These are phyloP conservation scores for Sus cebifrons DNA, from an alignment of 2,797 vertebrate genomes.

Conservation along the genomic window DNA sequence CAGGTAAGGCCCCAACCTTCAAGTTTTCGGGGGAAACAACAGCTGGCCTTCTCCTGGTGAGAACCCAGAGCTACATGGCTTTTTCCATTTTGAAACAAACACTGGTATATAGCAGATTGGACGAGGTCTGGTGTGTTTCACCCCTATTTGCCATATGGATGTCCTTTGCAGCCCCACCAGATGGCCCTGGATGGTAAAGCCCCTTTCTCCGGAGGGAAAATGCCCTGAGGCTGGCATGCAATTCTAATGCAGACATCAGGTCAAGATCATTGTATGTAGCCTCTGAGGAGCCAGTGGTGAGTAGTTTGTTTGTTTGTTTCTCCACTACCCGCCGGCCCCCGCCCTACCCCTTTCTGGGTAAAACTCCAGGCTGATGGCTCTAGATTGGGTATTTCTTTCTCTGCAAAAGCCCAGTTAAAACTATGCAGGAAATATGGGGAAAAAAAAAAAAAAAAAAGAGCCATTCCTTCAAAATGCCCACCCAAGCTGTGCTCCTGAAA, in stretches of 20 bases:
- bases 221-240: not conserved
- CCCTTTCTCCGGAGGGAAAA: not conserved
- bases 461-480: conserved; percentile 5
- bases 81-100: conserved; percentile 34
- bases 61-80: not conserved
- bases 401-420: not conserved
- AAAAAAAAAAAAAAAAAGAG: not conserved
- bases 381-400: conserved; percentile 6
- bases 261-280: not conserved
- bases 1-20: not conserved
- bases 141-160: not conserved
- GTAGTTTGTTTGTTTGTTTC: not conserved
- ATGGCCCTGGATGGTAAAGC: not conserved
- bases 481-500: not conserved
- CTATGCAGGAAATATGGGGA: not conserved
- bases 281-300: not conserved
- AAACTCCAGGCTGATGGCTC: conserved; percentile 9
- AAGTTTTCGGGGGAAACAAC: not conserved
- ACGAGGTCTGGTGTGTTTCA: not conserved
- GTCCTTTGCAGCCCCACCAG: not conserved
- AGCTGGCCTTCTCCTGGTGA: not conserved
- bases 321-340: too few species aligned
- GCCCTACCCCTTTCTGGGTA: not conserved
- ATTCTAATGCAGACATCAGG: not conserved
- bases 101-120: not conserved